Evolutionary conservation across 2,113 vertebrate species (phyloP).

Genomic region (Craseonycteris thonglongyai): DNA sequence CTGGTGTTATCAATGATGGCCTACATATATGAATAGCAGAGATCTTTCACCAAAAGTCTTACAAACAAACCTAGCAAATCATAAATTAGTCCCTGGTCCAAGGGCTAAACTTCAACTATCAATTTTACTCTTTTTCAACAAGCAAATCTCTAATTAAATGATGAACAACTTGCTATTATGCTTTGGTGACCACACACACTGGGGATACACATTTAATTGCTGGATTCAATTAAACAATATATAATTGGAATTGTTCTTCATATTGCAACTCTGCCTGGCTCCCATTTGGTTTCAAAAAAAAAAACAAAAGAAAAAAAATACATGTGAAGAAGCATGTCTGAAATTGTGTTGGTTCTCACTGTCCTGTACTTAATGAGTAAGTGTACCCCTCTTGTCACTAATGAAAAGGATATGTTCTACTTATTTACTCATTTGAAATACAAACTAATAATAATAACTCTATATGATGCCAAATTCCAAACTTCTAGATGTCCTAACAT

Average conservation of each 20-base stretch:
- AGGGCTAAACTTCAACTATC: constrained; percentile 22
- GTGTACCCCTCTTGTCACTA: background rate
- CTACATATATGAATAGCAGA: background rate
- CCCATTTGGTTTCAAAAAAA: background rate
- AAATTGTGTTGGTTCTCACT: background rate
- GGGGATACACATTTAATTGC: constrained; percentile 61
- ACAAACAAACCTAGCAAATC: background rate
- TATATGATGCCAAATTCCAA: background rate
- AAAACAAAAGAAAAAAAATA: background rate
- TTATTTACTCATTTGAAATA: constrained; percentile 54
- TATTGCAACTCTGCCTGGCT: constrained; percentile 44
- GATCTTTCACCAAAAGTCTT: background rate
- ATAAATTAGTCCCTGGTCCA: background rate
- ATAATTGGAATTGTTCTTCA: constrained; percentile 61
- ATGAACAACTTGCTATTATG: constrained; percentile 19
- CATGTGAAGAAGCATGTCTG: constrained; percentile 22
- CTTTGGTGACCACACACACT: constrained; percentile 53
- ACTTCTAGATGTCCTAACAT: constrained; percentile 32
- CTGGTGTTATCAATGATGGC: background rate
- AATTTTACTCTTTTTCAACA: constrained; percentile 24
- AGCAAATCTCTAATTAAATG: constrained; percentile 48
- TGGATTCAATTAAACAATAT: constrained; percentile 61
- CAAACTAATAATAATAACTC: background rate
- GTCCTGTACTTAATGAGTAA: background rate
- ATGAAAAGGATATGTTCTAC: background rate